A percentile compares a stretch with the other conserved stretches of the same genome.
Conservation (phyloP, 2,113 vertebrate genomes). For the Elgaria multicarinata region DNA sequence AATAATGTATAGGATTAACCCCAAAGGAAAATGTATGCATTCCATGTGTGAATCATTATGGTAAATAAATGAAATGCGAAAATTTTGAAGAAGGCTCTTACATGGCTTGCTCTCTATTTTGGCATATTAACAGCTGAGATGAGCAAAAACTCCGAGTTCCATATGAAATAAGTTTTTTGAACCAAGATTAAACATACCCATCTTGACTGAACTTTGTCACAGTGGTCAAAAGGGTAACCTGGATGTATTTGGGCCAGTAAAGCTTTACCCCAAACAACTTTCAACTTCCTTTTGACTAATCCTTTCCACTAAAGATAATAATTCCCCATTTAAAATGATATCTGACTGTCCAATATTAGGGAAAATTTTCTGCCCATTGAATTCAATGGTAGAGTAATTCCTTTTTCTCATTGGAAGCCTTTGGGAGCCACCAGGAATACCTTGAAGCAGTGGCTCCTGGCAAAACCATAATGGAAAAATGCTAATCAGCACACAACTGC, state of each 20-base stretch:
- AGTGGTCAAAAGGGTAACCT: no score
- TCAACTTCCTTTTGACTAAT: not conserved
- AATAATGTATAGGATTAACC: slow-evolving; percentile 65
- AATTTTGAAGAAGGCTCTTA: not conserved
- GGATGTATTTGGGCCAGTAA: not conserved
- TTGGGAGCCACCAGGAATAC: no score
- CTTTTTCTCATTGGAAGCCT: no score
- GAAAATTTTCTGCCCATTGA: not conserved
- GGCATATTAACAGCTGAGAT: not conserved
- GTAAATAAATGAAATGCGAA: slow-evolving; percentile 25
- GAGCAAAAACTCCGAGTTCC: not conserved
- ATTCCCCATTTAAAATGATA: not conserved
- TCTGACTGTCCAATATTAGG: not conserved
- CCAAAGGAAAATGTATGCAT: slow-evolving; percentile 35
- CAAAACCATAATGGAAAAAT: no score
- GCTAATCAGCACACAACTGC: no score
- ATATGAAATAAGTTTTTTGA: not conserved
- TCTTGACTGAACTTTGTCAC: not conserved
- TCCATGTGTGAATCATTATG: slow-evolving; percentile 10
- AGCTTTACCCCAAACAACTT: not conserved
- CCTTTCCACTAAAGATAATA: not conserved
- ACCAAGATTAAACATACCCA: not conserved
- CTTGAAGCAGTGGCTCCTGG: no score
- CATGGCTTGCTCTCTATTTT: not conserved
- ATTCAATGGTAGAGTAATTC: no score